Base-by-base conservation (phyloP, 2,113 vertebrate genomes). In the Arothron firmamentum region DNA sequence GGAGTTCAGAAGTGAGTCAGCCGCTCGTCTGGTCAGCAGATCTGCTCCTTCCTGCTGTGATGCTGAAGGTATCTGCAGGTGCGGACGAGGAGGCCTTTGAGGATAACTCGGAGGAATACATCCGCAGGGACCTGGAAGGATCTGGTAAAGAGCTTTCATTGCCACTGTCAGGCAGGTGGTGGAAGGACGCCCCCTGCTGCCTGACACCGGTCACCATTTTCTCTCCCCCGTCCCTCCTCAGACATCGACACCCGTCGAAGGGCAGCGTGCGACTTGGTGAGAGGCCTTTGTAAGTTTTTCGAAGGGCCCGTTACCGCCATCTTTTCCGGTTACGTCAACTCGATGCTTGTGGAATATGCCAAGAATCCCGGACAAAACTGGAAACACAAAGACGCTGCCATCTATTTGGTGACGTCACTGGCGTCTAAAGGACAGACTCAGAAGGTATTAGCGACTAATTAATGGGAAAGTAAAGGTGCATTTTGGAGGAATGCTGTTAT, bases 71-170 rank as follows among this genome's bases (percentile, higher is more conserved):
- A 6, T 46, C 12, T 46, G 53, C 68, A 99, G 97, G 95, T 91
- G 96, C 96, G 43, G 97, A 99, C 84, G 96, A 99, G 83, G 97
- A 99, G 88, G 95, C 96, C 4, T 99, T 99, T 93, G 97, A 99
- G 88, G 97, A 99, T 85, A 99, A 99, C 85, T 95, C 97, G 46
- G 97, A 99, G 80, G 97, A 99, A 79, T 99, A 99, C 68, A 99
- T 99, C 70, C 90, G 96, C 57, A 92, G 97, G 83, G 97, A 99
- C 84, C 92, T 99, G 62, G 97, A 99, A 91, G 97, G 97, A 87
- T 99, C 97, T 65, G 97, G 96, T 99, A 92, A 90, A 21, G 8
- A 70, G 25, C 4, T 12, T 38, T 12, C 34, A 9, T 31, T 31
- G 6, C 28, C 28, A 9, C 28, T 31, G 28, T 31, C 28, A 31